A percentile compares a stretch with the other conserved stretches of the same genome.
Conservation (phyloP, 37 sponge, comb jelly and placozoan species). For the Halichondria panicea region DNA sequence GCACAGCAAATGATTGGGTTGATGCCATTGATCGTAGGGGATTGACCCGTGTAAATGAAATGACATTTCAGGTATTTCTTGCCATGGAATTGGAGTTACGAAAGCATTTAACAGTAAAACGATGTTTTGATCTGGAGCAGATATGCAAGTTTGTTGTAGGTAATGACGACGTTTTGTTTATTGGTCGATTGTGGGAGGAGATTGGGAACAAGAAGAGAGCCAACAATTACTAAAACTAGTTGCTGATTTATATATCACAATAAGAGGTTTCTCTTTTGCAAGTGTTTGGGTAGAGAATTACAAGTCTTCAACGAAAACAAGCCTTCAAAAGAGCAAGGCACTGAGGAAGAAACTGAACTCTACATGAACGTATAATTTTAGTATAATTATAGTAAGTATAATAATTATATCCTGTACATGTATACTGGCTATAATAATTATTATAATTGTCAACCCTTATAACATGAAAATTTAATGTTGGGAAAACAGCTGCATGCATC, state of each 20-base stretch:
- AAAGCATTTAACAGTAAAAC: too few species aligned
- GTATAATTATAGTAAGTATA: too few species aligned
- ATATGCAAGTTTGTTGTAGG: neutral
- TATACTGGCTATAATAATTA: too few species aligned
- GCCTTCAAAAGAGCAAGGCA: slow-evolving; percentile 5
- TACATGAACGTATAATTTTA: too few species aligned
- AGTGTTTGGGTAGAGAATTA: slow-evolving; percentile 1
- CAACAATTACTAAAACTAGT: slow-evolving; percentile 30
- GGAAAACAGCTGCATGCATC: too few species aligned
- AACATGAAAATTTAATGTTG: too few species aligned
- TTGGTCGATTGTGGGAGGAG: slow-evolving; percentile 18
- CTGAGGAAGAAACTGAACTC: neutral
- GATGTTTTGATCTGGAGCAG: neutral
- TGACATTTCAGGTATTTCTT: slow-evolving; percentile 3
- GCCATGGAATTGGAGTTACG: slow-evolving; percentile 25
- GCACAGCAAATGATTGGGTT: too few species aligned
- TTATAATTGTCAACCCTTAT: too few species aligned
- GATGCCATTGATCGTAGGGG: slow-evolving; percentile 24
- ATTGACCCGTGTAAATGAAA: slow-evolving; percentile 14
- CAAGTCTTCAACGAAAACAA: neutral
- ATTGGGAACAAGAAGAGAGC: slow-evolving; percentile 4
- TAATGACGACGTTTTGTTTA: slow-evolving; percentile 32
- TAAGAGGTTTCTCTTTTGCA: slow-evolving; percentile 39
- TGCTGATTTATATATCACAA: slow-evolving; percentile 35
- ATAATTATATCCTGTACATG: too few species aligned